Evolutionary conservation across 2,113 vertebrate species (phyloP).

Genomic region (Elanus axillaris): DNA sequence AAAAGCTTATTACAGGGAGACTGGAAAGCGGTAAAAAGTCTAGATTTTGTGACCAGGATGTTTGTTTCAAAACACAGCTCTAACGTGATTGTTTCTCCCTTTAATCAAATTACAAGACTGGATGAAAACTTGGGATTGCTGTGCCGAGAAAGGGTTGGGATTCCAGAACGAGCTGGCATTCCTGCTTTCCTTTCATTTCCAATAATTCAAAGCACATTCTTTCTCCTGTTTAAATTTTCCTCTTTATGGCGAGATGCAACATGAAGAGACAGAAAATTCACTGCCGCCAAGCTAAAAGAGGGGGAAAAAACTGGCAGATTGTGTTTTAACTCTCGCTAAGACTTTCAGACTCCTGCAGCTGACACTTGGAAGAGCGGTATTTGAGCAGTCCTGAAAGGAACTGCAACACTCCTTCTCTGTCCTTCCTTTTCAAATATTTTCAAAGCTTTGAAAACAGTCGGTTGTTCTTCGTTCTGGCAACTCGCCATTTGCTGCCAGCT

Average conservation of each 20-base stretch:
- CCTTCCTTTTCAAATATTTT: slow-evolving; percentile 55
- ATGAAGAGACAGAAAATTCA: slow-evolving; percentile 35
- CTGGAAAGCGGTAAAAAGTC: neutral
- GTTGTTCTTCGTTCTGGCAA: slow-evolving; percentile 41
- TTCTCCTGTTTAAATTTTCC: slow-evolving; percentile 19
- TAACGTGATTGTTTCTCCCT: neutral
- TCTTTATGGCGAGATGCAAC: slow-evolving; percentile 26
- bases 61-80: neutral
- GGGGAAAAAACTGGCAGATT: neutral
- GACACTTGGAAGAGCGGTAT: neutral
- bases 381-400: slow-evolving; percentile 51
- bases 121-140: neutral
- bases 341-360: slow-evolving; percentile 28
- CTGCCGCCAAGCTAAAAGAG: slow-evolving; percentile 2
- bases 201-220: slow-evolving; percentile 41
- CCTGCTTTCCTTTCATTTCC: slow-evolving; percentile 4
- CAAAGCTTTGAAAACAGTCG: slow-evolving; percentile 63
- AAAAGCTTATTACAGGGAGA: neutral
- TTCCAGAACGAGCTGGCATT: neutral
- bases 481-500: slow-evolving; percentile 2
- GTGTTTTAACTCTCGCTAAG: slow-evolving; percentile 30
- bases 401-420: slow-evolving; percentile 37
- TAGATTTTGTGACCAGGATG: neutral
- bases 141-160: neutral
- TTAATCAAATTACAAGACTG: neutral